Evolutionary conservation across 2,888 invertebrate genomes (phyloP).

Genomic region (Machimus rusticus): DNA sequence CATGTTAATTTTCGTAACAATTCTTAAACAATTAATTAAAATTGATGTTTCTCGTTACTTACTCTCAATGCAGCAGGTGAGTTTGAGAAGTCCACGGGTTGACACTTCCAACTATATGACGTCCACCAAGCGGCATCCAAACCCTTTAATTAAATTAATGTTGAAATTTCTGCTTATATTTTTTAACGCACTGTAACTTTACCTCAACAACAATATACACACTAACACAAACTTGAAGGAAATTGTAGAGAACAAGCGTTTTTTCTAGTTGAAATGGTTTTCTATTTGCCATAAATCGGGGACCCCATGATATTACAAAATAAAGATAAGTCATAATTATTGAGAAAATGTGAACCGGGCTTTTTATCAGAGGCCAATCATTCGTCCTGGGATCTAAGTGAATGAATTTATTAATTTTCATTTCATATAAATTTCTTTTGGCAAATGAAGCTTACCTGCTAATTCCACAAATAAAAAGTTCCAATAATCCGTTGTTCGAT

Average conservation of each 20-base stretch:
- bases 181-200: conserved; percentile 26
- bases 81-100: conserved; percentile 86
- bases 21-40: neutral
- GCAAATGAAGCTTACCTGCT: conserved; percentile 67
- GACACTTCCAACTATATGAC: conserved; percentile 88
- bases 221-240: conserved; percentile 85
- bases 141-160: conserved; percentile 65
- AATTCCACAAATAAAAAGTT: conserved; percentile 71
- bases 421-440: neutral
- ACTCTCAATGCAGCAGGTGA: conserved; percentile 81
- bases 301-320: conserved; percentile 81
- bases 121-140: conserved; percentile 79
- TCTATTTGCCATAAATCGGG: conserved; percentile 84
- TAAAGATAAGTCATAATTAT: conserved; percentile 75
- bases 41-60: conserved; percentile 56
- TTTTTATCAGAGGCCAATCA: conserved; percentile 72
- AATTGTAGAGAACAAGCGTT: conserved; percentile 84
- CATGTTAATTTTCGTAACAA: neutral
- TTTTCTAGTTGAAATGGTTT: conserved; percentile 83
- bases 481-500: conserved; percentile 70
- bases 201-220: conserved; percentile 73
- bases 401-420: neutral
- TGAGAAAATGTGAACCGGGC: conserved; percentile 73
- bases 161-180: neutral
- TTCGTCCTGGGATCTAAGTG: conserved; percentile 70